Percentiles rank a stretch among this genome's conserved stretches.
Evolutionary conservation across 2,888 invertebrate genomes (phyloP).

Genomic region (Oxytorus armatus): DNA sequence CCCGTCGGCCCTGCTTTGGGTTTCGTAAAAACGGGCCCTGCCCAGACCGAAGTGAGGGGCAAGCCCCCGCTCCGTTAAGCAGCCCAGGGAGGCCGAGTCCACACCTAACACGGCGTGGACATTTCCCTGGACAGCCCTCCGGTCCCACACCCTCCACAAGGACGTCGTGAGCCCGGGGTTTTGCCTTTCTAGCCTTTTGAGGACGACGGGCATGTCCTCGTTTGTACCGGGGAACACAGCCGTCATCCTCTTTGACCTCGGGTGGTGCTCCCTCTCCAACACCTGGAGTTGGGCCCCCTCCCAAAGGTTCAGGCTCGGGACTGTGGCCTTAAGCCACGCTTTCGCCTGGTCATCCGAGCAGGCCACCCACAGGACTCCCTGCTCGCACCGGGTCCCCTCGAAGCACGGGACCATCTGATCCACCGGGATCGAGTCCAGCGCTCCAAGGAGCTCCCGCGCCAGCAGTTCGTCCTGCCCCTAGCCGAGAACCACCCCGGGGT

Average conservation of each 20-base stretch:
- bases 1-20: neutral
- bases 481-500: neutral
- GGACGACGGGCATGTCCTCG: conserved; percentile 32
- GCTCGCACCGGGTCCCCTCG: conserved; percentile 32
- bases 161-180: conserved; percentile 62
- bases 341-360: conserved; percentile 39
- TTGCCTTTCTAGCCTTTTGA: conserved; percentile 53
- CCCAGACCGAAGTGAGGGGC: conserved; percentile 38
- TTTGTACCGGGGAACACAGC: conserved; percentile 14
- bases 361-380: conserved; percentile 46
- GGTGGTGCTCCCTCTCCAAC: conserved; percentile 22
- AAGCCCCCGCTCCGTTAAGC: neutral
- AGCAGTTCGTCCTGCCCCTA: neutral
- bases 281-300: conserved; percentile 1
- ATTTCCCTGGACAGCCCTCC: no score
- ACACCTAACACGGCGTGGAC: conserved; percentile 59
- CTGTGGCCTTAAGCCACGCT: neutral
- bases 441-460: neutral
- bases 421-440: no score
- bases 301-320: neutral
- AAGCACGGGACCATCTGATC: conserved; percentile 41
- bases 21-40: conserved; percentile 30
- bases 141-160: no score
- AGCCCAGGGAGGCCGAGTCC: conserved; percentile 38
- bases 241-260: conserved; percentile 16